phyloP scores from a whole-genome alignment of 37 sponge, comb jelly and placozoan species.

The Oopsacas minuta region DNA sequence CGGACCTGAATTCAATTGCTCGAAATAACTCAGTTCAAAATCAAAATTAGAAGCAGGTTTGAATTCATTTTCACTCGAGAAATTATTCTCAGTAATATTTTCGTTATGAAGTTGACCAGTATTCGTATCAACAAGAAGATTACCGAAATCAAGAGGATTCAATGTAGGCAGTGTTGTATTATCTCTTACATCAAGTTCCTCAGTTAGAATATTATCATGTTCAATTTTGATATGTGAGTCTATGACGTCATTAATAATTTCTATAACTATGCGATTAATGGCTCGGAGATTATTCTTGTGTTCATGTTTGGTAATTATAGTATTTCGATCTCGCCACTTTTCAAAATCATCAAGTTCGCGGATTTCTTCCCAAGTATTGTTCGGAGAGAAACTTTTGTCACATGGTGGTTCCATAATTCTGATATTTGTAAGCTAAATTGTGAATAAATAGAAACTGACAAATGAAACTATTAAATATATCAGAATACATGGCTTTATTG shows the following conservation, averaged over 20 bases:
- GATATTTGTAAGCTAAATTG: background rate
- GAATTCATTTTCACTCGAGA: background rate
- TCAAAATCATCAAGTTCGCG: background rate
- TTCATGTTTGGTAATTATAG: background rate
- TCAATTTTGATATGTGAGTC: background rate
- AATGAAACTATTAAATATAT: background rate
- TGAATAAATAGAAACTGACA: background rate
- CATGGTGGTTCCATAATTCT: background rate
- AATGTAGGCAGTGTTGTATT: background rate
- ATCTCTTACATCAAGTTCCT: background rate
- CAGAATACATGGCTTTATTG: background rate
- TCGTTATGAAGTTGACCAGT: no score
- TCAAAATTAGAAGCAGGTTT: slow-evolving; percentile 4
- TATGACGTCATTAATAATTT: background rate
- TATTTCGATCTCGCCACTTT: background rate
- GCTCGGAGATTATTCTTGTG: background rate
- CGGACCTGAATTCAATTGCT: background rate
- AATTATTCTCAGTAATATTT: background rate
- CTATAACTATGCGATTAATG: background rate
- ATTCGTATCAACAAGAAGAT: background rate
- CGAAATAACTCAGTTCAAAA: slow-evolving; percentile 12
- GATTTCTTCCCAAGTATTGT: background rate
- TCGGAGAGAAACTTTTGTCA: background rate
- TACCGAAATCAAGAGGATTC: background rate
- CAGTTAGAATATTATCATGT: background rate